Evolutionary conservation across 2,888 invertebrate species (phyloP).

Genomic region (Myopa tessellatipennis): DNA sequence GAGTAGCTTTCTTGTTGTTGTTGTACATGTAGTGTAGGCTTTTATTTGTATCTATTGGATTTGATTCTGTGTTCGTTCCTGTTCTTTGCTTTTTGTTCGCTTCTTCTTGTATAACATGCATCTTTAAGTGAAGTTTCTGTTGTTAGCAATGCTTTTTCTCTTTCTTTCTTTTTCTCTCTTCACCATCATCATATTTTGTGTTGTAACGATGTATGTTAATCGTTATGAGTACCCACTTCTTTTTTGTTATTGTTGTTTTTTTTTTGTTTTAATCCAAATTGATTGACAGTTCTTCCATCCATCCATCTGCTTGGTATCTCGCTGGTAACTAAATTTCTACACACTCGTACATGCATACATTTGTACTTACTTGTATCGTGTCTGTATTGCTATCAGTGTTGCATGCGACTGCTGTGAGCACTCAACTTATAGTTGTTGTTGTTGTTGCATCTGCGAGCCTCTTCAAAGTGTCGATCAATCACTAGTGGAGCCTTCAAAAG

Average conservation of each 20-base stretch:
- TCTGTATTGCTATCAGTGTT: not conserved
- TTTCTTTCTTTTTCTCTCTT: not conserved
- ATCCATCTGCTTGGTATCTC: slow-evolving; percentile 17
- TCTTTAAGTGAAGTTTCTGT: not conserved
- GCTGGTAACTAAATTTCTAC: not conserved
- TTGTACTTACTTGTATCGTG: not conserved
- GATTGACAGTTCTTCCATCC: slow-evolving; percentile 34
- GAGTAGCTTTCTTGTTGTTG: not conserved
- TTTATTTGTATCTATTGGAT: not conserved
- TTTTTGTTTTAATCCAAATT: slow-evolving; percentile 9
- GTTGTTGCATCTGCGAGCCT: not conserved
- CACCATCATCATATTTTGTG: not conserved
- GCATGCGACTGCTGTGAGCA: not conserved
- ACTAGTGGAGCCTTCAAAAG: not conserved
- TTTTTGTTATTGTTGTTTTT: not conserved
- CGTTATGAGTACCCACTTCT: not conserved
- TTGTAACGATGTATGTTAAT: slow-evolving; percentile 17
- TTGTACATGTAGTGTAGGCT: not conserved
- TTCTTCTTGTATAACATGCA: not conserved
- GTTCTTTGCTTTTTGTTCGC: not conserved
- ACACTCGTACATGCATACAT: not conserved
- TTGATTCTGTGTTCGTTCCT: not conserved
- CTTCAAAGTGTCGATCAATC: slow-evolving; percentile 39
- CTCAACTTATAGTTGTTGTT: not conserved
- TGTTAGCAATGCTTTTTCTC: not conserved